phyloP scores from a whole-genome alignment of 2,888 invertebrate species.

The Tricholauxania praeusta region DNA sequence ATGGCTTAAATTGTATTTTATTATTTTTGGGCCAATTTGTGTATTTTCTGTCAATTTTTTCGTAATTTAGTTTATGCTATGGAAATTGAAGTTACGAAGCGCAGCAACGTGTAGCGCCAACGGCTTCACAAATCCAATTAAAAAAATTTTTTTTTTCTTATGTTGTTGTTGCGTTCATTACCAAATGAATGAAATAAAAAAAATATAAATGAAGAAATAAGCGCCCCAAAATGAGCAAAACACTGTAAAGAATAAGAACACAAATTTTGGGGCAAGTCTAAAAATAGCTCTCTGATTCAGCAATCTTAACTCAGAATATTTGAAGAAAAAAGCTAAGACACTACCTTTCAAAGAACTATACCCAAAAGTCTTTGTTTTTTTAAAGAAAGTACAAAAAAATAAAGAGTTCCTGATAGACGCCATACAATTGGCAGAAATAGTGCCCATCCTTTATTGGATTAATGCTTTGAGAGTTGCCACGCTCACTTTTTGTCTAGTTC shows the following conservation, averaged over 20 bases:
- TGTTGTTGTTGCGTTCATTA: constrained; percentile 26
- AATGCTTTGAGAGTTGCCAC: too few relatives aligned
- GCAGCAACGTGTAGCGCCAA: constrained; percentile 46
- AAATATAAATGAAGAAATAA: neutral
- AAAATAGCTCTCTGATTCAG: too few relatives aligned
- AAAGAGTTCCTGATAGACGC: too few relatives aligned
- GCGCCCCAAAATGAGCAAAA: neutral
- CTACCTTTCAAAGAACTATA: too few relatives aligned
- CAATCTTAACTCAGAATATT: too few relatives aligned
- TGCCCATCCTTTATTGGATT: too few relatives aligned
- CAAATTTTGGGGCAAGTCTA: neutral
- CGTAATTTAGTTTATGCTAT: constrained; percentile 1
- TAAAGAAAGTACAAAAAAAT: too few relatives aligned
- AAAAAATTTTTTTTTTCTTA: constrained; percentile 28
- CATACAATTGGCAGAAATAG: too few relatives aligned
- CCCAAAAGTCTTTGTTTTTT: too few relatives aligned
- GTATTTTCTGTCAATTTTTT: neutral
- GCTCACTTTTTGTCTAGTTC: too few relatives aligned
- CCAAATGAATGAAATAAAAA: constrained; percentile 2
- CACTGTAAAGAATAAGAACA: neutral
- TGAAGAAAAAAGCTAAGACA: too few relatives aligned
- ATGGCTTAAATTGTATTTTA: constrained; percentile 45
- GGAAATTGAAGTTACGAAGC: neutral
- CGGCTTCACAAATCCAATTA: constrained; percentile 52
- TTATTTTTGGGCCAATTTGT: constrained; percentile 39